Evolutionary conservation across 2,888 invertebrate genomes (phyloP).

Genomic region (Tipula vernalis): DNA sequence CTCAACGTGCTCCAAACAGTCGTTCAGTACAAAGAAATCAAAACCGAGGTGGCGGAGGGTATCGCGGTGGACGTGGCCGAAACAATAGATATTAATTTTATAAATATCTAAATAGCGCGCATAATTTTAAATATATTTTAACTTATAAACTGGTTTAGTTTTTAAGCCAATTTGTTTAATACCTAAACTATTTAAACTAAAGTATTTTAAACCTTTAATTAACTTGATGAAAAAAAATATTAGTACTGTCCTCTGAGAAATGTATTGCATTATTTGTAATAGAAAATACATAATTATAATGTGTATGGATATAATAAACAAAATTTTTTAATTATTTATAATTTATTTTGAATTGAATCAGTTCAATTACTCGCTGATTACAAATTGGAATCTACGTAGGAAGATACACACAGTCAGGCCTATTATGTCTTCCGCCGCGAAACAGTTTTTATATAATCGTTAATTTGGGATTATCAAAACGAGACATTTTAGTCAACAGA

Average conservation of each 20-base stretch:
- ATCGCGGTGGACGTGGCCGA: slow-evolving; percentile 30
- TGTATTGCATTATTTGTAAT: background rate
- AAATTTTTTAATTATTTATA: background rate
- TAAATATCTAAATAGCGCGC: background rate
- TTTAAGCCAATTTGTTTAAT: background rate
- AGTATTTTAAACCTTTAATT: slow-evolving; percentile 7
- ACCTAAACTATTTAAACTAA: slow-evolving; percentile 6
- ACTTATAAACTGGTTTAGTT: background rate
- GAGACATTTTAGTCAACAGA: no score
- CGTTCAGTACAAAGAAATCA: background rate
- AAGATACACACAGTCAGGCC: no score
- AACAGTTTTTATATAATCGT: no score
- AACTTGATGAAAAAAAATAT: background rate
- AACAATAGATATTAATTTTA: slow-evolving; percentile 31
- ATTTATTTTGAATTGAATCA: background rate
- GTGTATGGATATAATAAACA: background rate
- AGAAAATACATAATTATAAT: background rate
- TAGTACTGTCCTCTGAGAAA: background rate
- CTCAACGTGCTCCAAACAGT: slow-evolving; percentile 4
- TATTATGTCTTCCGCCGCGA: no score
- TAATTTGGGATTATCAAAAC: no score
- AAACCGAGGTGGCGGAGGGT: slow-evolving; percentile 23
- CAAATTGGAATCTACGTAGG: background rate
- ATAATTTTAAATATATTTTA: background rate
- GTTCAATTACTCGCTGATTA: background rate